Evolutionary conservation across 2,888 invertebrate genomes (phyloP).

Genomic region (Esperia sulphurella): DNA sequence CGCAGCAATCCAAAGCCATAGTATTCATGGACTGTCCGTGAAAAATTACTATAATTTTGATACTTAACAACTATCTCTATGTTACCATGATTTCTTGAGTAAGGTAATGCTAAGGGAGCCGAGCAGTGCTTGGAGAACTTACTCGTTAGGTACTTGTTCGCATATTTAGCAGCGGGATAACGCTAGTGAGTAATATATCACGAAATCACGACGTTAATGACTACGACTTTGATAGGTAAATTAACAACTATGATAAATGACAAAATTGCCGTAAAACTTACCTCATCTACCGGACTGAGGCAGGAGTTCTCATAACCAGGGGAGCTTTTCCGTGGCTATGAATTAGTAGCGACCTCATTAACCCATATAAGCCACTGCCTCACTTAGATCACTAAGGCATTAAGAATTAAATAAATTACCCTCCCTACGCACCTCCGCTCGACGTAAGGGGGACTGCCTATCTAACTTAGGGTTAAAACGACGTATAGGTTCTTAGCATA

Average conservation of each 20-base stretch:
- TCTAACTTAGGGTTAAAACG: background rate
- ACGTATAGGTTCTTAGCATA: too few species aligned
- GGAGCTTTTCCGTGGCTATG: constrained; percentile 56
- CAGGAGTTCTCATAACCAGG: constrained; percentile 43
- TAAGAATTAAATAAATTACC: constrained; percentile 65
- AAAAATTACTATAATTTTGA: too few species aligned
- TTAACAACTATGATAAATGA: constrained; percentile 5
- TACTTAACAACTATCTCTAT: too few species aligned
- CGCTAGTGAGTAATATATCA: too few species aligned
- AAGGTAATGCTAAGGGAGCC: too few species aligned
- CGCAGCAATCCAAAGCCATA: too few species aligned
- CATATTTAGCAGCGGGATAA: too few species aligned
- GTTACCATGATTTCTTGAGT: too few species aligned
- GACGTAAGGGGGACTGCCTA: background rate
- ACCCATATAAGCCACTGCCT: constrained; percentile 56
- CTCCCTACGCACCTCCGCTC: constrained; percentile 17
- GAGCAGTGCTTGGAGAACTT: too few species aligned
- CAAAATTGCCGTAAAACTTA: constrained; percentile 11
- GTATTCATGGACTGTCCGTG: too few species aligned
- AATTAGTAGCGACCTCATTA: constrained; percentile 72
- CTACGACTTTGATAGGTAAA: background rate
- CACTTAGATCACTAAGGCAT: constrained; percentile 58
- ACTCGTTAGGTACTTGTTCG: too few species aligned
- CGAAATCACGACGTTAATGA: background rate
- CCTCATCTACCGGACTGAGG: constrained; percentile 30